A percentile compares a stretch with the other conserved stretches of the same genome.
These are phyloP conservation scores for Epizoanthus stellaris DNA, from an alignment of 92 coral and sea anemone species.

Conservation along the genomic window DNA sequence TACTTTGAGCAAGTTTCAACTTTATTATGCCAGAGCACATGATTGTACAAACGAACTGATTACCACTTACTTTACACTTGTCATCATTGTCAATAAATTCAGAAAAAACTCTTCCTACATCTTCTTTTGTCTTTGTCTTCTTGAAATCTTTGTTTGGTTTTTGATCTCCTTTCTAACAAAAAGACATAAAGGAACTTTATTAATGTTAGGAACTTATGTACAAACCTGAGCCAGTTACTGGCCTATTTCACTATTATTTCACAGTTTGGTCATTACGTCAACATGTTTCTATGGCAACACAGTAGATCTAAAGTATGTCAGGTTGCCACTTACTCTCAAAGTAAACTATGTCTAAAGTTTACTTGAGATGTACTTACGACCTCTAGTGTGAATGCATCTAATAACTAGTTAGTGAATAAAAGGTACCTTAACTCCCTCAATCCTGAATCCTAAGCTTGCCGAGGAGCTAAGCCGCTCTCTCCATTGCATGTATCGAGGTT, in stretches of 20 bases:
- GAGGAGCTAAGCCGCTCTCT: constrained; percentile 93
- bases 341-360: no score
- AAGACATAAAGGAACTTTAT: neutral
- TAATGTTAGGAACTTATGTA: neutral
- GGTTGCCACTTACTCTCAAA: neutral
- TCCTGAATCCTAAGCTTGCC: constrained; percentile 93
- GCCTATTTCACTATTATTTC: no score
- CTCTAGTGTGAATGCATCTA: neutral
- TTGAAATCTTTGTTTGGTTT: constrained; percentile 98
- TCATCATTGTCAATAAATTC: constrained; percentile 85
- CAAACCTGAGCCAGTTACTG: no score
- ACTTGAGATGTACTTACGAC: neutral
- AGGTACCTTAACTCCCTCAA: constrained; percentile 94
- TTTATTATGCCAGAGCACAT: no score
- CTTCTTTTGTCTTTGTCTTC: constrained; percentile 90
- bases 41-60: no score
- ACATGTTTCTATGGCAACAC: no score
- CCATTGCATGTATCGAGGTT: constrained; percentile 99
- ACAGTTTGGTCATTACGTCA: no score
- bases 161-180: constrained; percentile 76
- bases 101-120: constrained; percentile 78
- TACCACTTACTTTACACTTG: constrained; percentile 74
- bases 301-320: neutral
- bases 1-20: no score
- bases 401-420: neutral